Percentiles rank a stretch among this genome's conserved stretches.
These are phyloP conservation scores for Hirundichthys speculiger DNA, from an alignment of 2,113 vertebrate genomes.

Conservation along the genomic window DNA sequence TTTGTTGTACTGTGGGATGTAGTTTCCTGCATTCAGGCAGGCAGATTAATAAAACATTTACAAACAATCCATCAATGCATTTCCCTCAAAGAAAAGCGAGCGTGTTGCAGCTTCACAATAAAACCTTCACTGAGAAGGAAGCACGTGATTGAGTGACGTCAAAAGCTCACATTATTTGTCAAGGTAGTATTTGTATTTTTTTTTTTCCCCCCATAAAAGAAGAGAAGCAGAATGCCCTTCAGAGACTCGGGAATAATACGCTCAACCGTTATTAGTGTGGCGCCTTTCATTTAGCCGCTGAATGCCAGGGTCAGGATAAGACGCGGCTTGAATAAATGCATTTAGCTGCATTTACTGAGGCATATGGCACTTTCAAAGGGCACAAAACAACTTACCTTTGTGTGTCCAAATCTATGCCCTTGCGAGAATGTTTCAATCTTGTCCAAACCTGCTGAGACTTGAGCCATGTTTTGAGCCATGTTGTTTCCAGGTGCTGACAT, in stretches of 20 bases:
- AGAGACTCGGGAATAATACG: constrained; percentile 47
- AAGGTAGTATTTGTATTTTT: constrained; percentile 66
- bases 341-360: constrained; percentile 39
- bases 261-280: constrained; percentile 52
- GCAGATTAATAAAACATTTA: no score
- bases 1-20: no score
- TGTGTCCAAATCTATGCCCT: constrained; percentile 3
- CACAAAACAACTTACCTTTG: constrained; percentile 6
- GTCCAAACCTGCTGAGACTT: no score
- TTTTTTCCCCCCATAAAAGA: constrained; percentile 58
- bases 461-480: no score
- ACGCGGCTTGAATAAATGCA: constrained; percentile 43
- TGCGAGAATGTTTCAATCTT: not conserved
- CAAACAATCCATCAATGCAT: no score
- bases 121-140: no score
- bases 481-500: no score
- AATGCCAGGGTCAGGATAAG: constrained; percentile 57
- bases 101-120: no score
- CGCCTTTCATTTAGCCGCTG: constrained; percentile 50
- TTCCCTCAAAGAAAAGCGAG: no score
- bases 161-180: constrained; percentile 55
- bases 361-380: constrained; percentile 11
- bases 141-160: constrained; percentile 57
- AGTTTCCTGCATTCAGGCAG: no score
- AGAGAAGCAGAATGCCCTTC: constrained; percentile 44